Base-by-base conservation (phyloP, 2,113 vertebrate species). In the Petrocephalus zakoni region DNA sequence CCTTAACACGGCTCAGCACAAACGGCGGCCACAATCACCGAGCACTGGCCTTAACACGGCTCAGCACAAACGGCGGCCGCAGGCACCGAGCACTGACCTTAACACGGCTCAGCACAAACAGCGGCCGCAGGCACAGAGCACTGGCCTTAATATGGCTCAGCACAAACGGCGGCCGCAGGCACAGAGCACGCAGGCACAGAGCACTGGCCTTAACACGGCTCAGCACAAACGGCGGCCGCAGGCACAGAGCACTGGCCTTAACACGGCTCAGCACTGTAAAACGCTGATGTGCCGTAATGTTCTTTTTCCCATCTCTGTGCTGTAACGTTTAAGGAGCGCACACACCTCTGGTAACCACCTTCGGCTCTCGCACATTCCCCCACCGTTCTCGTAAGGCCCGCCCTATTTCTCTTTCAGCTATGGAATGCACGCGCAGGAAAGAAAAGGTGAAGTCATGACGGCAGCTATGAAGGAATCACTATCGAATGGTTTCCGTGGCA, bases 141-240 rank as follows among this genome's bases (percentile, higher is more conserved):
- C 25, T 3, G 25, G 64, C 29, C 11, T 1, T 1, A 11, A 72
- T 15, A 3, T 1, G 0, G 64, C 3, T 34, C 1, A 25, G 4
- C 11, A 0, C n/a, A n/a, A n/a, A n/a, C n/a, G n/a, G n/a, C n/a
- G n/a, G n/a, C n/a, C n/a, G n/a, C n/a, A n/a, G n/a, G n/a, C n/a
- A n/a, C n/a, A n/a, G n/a, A n/a, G n/a, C n/a, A n/a, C n/a, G n/a
- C n/a, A n/a, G n/a, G n/a, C n/a, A n/a, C n/a, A 0, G 6, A 58
- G 56, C 8, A 58, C 56, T 0, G 0, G 21, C 53, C 1, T 4
- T 4, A 55, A 55, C 19, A 0, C 0, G 0, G 53, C 53, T 5
- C 0, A n/a, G n/a, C n/a, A 42, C 42, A 42, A 42, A 42, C 42
- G 42, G 42, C 42, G 42, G 42, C 42, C 42, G 42, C 42, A 42